phyloP scores from a whole-genome alignment of 2,797 vertebrate species.

The Enteromius radiatus region DNA sequence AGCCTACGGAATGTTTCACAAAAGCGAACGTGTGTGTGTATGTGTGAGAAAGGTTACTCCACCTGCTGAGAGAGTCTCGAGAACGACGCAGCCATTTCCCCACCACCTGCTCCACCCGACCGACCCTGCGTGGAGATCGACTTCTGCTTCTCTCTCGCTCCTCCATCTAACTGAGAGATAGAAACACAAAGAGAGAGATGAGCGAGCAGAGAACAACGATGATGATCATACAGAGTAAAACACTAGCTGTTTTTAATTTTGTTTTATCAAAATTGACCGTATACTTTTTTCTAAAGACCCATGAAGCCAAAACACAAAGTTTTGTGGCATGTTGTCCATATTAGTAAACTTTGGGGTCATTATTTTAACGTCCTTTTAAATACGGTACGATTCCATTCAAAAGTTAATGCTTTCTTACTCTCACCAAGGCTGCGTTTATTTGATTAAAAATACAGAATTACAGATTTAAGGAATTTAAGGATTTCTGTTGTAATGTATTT shows the following conservation, averaged over 20 bases:
- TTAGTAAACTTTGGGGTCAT: not conserved
- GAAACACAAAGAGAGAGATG: slow-evolving; percentile 22
- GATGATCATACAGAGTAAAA: not conserved
- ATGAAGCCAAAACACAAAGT: not conserved
- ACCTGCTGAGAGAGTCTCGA: slow-evolving; percentile 89
- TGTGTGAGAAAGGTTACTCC: slow-evolving; percentile 47
- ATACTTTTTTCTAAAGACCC: not conserved
- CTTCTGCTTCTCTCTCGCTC: slow-evolving; percentile 88
- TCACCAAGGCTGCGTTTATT: not conserved
- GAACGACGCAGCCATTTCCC: slow-evolving; percentile 94
- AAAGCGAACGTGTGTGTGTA: not conserved
- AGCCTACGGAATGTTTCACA: too few species aligned
- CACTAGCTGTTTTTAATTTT: not conserved
- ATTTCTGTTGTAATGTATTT: not conserved
- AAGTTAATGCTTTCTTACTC: not conserved
- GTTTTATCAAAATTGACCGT: not conserved
- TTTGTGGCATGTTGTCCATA: not conserved
- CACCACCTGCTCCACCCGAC: slow-evolving; percentile 95
- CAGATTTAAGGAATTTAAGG: not conserved
- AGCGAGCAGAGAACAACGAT: slow-evolving; percentile 26
- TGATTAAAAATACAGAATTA: not conserved
- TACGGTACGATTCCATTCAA: not conserved
- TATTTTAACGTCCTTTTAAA: not conserved
- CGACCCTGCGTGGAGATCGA: slow-evolving; percentile 87
- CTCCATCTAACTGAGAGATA: slow-evolving; percentile 86